A percentile compares a stretch with the other conserved stretches of the same genome.
Evolutionary conservation across 2,113 vertebrate species (phyloP).

Genomic region (Tinamus guttatus): DNA sequence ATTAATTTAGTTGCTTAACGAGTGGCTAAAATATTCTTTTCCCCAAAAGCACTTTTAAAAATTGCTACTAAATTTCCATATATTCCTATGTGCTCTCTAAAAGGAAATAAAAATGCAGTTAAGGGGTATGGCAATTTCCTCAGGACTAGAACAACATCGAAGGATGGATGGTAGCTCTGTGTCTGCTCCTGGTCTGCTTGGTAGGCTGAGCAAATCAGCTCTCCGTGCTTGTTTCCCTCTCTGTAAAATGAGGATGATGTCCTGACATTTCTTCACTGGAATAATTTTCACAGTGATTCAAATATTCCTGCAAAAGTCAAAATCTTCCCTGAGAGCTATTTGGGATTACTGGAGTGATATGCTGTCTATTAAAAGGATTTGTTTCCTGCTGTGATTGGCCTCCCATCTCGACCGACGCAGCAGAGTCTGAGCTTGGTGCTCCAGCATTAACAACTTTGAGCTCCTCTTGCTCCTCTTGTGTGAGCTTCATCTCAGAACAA

Average conservation of each 20-base stretch:
- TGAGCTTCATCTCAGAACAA: not conserved
- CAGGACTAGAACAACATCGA: not conserved
- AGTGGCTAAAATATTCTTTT: slow-evolving; percentile 63
- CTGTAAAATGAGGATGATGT: not conserved
- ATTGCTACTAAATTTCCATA: slow-evolving; percentile 48
- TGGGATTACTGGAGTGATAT: slow-evolving; percentile 43
- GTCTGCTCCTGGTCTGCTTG: not conserved
- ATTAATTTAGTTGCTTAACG: slow-evolving; percentile 53
- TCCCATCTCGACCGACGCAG: slow-evolving; percentile 1
- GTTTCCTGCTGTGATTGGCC: not conserved
- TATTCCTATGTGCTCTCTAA: slow-evolving; percentile 63
- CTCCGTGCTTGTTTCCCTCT: not conserved
- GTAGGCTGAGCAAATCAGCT: not conserved
- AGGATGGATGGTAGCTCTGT: not conserved
- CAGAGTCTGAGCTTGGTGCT: not conserved
- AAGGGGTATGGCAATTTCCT: slow-evolving; percentile 26
- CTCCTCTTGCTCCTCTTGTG: not conserved
- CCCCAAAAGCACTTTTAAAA: slow-evolving; percentile 65
- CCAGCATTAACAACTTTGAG: not conserved
- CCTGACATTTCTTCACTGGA: not conserved
- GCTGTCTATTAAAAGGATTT: slow-evolving; percentile 40
- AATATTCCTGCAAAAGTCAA: slow-evolving; percentile 4
- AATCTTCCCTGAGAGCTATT: slow-evolving; percentile 27
- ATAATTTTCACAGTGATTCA: slow-evolving; percentile 6
- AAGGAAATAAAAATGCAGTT: slow-evolving; percentile 53